phyloP scores from a whole-genome alignment of 2,113 vertebrate genomes.

The Nothobranchius kuhntae region DNA sequence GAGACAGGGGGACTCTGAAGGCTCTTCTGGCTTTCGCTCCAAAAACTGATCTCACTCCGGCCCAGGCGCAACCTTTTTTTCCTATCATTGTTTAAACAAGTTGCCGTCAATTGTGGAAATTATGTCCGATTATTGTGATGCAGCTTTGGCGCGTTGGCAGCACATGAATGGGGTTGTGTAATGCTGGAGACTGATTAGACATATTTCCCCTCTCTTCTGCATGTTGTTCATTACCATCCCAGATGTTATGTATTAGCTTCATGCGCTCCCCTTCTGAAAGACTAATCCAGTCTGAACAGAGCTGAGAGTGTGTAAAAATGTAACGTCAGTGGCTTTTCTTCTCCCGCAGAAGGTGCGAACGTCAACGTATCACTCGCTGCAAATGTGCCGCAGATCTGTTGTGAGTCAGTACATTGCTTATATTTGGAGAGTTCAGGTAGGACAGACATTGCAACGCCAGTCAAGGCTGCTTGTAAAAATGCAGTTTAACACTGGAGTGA shows the following conservation, averaged over 20 bases:
- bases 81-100: constrained; percentile 40
- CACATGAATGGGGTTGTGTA: constrained; percentile 39
- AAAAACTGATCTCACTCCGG: constrained; percentile 30
- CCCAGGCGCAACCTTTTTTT: constrained; percentile 30
- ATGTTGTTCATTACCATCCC: constrained; percentile 60
- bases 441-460: constrained; percentile 55
- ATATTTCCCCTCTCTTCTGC: constrained; percentile 25
- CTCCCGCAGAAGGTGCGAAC: constrained; percentile 45
- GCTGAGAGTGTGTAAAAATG: constrained; percentile 24
- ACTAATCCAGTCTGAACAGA: constrained; percentile 22
- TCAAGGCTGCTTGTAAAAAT: constrained; percentile 37
- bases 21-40: constrained; percentile 9
- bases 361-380: constrained; percentile 44
- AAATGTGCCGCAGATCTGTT: constrained; percentile 38
- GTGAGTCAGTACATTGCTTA: constrained; percentile 12
- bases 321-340: background rate
- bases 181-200: constrained; percentile 37
- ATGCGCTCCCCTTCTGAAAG: constrained; percentile 23
- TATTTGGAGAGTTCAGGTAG: constrained; percentile 37
- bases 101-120: constrained; percentile 43
- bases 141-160: constrained; percentile 26
- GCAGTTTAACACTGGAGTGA: constrained; percentile 41
- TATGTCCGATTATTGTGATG: constrained; percentile 38
- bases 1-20: background rate
- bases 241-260: constrained; percentile 57